These are phyloP conservation scores for Hylyphantes graminicola DNA, from an alignment of 1,140 invertebrate species.

Conservation along the genomic window DNA sequence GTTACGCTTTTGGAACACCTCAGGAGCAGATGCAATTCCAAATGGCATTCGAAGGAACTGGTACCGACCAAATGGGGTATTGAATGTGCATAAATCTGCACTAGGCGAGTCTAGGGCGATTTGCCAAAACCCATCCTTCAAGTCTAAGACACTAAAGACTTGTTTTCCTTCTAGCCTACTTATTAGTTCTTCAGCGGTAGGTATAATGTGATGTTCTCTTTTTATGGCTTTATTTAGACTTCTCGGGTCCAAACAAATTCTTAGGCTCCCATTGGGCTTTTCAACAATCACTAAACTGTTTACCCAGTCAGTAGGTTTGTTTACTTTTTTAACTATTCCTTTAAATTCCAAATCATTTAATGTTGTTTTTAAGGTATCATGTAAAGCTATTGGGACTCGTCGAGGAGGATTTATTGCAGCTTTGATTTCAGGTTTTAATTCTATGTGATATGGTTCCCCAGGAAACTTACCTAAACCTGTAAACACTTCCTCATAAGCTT, in stretches of 20 bases:
- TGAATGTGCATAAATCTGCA: conserved; percentile 46
- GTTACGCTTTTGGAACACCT: conserved; percentile 32
- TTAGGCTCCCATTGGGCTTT: conserved; percentile 56
- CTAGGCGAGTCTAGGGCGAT: neutral
- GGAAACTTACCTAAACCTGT: conserved; percentile 27
- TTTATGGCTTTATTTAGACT: conserved; percentile 64
- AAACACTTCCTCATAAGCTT: neutral
- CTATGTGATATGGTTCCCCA: conserved; percentile 33
- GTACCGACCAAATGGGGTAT: conserved; percentile 64
- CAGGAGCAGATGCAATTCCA: conserved; percentile 69
- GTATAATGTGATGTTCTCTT: conserved; percentile 19
- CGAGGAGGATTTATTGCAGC: conserved; percentile 33
- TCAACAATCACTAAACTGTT: conserved; percentile 60
- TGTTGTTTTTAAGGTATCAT: conserved; percentile 55
- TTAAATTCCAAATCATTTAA: conserved; percentile 61
- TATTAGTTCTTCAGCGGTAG: conserved; percentile 21
- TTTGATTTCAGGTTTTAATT: conserved; percentile 21
- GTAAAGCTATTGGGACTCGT: conserved; percentile 41
- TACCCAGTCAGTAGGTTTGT: conserved; percentile 63
- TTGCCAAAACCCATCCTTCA: conserved; percentile 39
- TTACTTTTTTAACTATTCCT: conserved; percentile 64
- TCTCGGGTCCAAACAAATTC: conserved; percentile 62
- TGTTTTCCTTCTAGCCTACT: conserved; percentile 24
- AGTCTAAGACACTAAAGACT: conserved; percentile 20
- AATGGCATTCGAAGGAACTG: conserved; percentile 68